Evolutionary conservation across 2,113 vertebrate species (phyloP), one percentile per base, ranked within the genome.

Genomic region (Tupaia tana): DNA sequence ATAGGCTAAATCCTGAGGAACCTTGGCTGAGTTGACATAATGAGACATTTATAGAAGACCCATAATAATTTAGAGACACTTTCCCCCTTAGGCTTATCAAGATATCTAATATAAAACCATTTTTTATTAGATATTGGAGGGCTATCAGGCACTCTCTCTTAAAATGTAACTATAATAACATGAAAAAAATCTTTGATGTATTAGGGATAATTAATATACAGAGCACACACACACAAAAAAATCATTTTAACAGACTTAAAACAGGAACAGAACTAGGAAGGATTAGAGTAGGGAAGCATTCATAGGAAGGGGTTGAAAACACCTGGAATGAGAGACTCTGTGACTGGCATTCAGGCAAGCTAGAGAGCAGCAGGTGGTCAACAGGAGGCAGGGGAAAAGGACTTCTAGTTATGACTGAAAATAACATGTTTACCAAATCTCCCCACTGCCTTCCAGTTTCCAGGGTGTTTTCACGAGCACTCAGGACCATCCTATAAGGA

Each of bases 151-250:
- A 67, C 29, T 66, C 4, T 73, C 3, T 80, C 43, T 92, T 85
- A 79, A 95, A 91, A 84, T 69, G 52, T 19, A 63, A 91, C 19
- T 90, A 78, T 63, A 77, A 64, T 63, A 71, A 70, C 10, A 20
- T 90, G 34, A 84, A 88, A 93, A 86, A 86, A 89, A 13, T 5
- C 77, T 14, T 81, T 83, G 83, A 12, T 79, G 43, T 61, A 14
- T 31, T 29, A 71, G 34, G 22, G 14, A 12, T 43, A 43, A 56
- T 52, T 67, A 69, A 77, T 27, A 89, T 11, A 80, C 6, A 82
- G 27, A 93, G 58, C 25, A 64, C 24, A 15, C 2, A 43, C 43
- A 43, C 43, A 43, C n/a, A n/a, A n/a, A 91, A n/a, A 25, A 77
- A 84, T 81, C 2, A 13, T 4, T 18, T 77, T 71, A 5, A 22